A percentile compares a stretch with the other conserved stretches of the same genome.
phyloP scores from a whole-genome alignment of 2,888 invertebrate species.

The Drosophila robusta region DNA sequence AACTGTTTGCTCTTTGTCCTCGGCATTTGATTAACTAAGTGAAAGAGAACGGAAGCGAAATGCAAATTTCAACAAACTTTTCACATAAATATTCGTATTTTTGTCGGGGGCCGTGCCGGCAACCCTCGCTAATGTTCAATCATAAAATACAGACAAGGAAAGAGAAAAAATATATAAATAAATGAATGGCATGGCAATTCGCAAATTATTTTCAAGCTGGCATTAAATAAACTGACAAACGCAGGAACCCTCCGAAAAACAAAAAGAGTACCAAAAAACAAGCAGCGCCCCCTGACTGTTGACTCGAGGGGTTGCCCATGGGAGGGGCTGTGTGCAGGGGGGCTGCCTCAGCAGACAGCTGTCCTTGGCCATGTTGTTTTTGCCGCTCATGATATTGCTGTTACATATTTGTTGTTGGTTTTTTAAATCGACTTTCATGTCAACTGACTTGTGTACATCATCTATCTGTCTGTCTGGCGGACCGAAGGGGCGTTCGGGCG shows the following conservation, averaged over 20 bases:
- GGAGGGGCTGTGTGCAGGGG: background rate
- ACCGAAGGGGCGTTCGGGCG: background rate
- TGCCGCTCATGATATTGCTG: slow-evolving; percentile 57
- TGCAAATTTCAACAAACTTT: slow-evolving; percentile 5
- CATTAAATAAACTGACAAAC: slow-evolving; percentile 79
- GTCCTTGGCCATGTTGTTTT: slow-evolving; percentile 52
- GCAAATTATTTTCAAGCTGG: slow-evolving; percentile 78
- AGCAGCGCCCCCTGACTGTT: slow-evolving; percentile 31
- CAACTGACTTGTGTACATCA: slow-evolving; percentile 74
- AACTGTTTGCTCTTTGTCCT: slow-evolving; percentile 58
- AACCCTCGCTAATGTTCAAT: slow-evolving; percentile 64
- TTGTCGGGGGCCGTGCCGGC: slow-evolving; percentile 22
- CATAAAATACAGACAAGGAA: slow-evolving; percentile 65
- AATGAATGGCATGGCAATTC: slow-evolving; percentile 76
- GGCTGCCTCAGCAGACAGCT: slow-evolving; percentile 36
- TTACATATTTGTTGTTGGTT: slow-evolving; percentile 63
- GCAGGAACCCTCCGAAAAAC: slow-evolving; percentile 42
- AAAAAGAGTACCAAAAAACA: slow-evolving; percentile 17
- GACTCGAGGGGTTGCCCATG: slow-evolving; percentile 3
- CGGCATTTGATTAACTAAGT: slow-evolving; percentile 49
- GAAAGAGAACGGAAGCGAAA: background rate
- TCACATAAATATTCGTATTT: slow-evolving; percentile 64
- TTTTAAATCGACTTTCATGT: slow-evolving; percentile 80
- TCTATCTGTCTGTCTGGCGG: slow-evolving; percentile 46
- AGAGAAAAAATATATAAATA: slow-evolving; percentile 20